Evolutionary conservation across 2,888 invertebrate species (phyloP).

Genomic region (Pogonocherus hispidulus): DNA sequence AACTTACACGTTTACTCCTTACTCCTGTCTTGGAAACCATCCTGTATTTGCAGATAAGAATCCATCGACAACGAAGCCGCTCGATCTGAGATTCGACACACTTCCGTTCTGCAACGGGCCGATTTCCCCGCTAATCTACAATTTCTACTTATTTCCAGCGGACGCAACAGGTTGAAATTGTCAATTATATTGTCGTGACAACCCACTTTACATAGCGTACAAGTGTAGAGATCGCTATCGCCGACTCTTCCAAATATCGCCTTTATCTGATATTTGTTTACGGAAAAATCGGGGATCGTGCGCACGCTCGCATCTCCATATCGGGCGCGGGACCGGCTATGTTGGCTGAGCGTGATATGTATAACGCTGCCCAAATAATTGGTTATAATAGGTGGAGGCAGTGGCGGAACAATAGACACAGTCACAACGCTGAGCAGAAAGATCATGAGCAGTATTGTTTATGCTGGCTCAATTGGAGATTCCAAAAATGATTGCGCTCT

Average conservation of each 20-base stretch:
- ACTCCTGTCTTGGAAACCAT: too few relatives aligned
- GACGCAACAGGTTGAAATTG: constrained; percentile 46
- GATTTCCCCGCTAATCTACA: constrained; percentile 4
- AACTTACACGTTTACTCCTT: too few relatives aligned
- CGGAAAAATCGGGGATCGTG: constrained; percentile 54
- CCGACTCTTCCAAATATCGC: constrained; percentile 51
- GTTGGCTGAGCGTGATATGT: constrained; percentile 46
- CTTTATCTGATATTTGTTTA: constrained; percentile 54
- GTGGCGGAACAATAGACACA: too few relatives aligned
- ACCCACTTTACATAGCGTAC: constrained; percentile 52
- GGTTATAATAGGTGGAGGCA: constrained; percentile 19
- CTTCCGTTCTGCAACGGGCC: background rate
- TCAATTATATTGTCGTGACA: constrained; percentile 58
- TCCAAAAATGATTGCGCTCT: too few relatives aligned
- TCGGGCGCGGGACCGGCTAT: constrained; percentile 29
- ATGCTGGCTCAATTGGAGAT: too few relatives aligned
- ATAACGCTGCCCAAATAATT: constrained; percentile 50
- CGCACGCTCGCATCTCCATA: constrained; percentile 51
- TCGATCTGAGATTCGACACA: background rate
- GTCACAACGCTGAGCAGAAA: too few relatives aligned
- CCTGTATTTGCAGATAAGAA: too few relatives aligned
- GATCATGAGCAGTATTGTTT: too few relatives aligned
- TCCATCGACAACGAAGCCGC: background rate
- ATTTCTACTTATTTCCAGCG: constrained; percentile 16
- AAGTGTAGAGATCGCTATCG: constrained; percentile 50